phyloP scores from a whole-genome alignment of 2,797 vertebrate genomes.

The Parambassis ranga region DNA sequence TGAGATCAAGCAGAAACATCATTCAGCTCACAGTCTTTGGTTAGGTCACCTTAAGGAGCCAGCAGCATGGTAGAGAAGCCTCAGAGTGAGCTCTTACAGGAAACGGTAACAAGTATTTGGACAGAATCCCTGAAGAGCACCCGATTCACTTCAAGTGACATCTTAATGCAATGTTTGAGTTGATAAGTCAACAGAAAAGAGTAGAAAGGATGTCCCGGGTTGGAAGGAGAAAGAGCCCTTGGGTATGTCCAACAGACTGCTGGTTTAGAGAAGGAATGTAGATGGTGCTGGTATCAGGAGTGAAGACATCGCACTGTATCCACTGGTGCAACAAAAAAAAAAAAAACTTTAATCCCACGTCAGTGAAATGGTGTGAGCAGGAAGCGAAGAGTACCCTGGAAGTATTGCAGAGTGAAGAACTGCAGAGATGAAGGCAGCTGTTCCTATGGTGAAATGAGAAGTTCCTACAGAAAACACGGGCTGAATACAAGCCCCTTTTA shows the following conservation, averaged over 20 bases:
- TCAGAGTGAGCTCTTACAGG: conserved; percentile 1
- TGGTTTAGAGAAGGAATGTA: conserved; percentile 55
- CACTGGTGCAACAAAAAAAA: conserved; percentile 19
- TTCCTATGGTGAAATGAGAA: conserved; percentile 24
- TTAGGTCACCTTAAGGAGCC: conserved; percentile 37
- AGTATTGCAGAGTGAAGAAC: conserved; percentile 31
- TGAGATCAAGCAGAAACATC: conserved; percentile 10
- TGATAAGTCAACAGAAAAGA: background rate
- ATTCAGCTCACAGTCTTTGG: conserved; percentile 66
- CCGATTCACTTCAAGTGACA: conserved; percentile 32
- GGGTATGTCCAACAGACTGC: conserved; percentile 36
- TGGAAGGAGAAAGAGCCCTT: conserved; percentile 42
- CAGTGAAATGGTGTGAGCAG: conserved; percentile 4
- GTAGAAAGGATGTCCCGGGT: background rate
- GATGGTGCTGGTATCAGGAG: conserved; percentile 55
- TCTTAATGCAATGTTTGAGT: conserved; percentile 19
- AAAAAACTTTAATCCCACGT: conserved; percentile 25
- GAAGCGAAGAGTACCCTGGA: conserved; percentile 40
- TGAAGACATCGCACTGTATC: conserved; percentile 21
- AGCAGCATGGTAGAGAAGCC: conserved; percentile 38
- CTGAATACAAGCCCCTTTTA: conserved; percentile 21
- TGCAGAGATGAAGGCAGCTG: conserved; percentile 46
- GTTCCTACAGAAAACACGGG: conserved; percentile 36
- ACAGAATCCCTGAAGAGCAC: conserved; percentile 69
- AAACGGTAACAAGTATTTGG: conserved; percentile 26